Base-by-base conservation (phyloP, 2,888 invertebrate genomes). In the Crepidodera aurea region DNA sequence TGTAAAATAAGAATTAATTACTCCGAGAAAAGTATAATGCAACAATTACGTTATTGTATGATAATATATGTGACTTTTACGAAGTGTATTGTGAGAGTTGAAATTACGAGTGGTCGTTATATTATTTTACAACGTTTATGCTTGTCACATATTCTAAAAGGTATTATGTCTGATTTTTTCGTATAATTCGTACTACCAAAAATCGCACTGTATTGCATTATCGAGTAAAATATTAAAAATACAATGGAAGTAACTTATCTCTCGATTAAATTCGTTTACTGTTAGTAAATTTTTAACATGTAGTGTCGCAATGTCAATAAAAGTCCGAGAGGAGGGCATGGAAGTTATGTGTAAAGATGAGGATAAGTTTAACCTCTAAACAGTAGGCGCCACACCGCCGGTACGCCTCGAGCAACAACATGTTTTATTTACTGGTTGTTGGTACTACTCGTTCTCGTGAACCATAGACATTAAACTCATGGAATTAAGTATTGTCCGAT, bases 301-400 rank as follows among this genome's bases (percentile, higher is more conserved):
- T 44, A 54, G 54, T 54, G 68, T 71, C 70, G 69, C 68, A 70
- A 66, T 67, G 66, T 68, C 67, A 71, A 64, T 65, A 61, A 69
- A 18, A 44, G 44, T 16, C 42, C 27, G 54, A 51, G 13, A 67
- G n/a, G n/a, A 70, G 63, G 65, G 67, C 68, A 69, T 65, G 56
- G 62, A 65, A 60, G 48, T n/a, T 44, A 51, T 51, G 42, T 15
- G 48, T 39, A 48, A 56, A 55, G 57, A 56, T 64, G 67, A 72
- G 72, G 73, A 74, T 73, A 72, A 72, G 75, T 75, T 75, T 71
- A 76, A 73, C 72, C 74, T 74, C 75, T 71, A 73, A 75, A 74
- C 73, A 74, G 75, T 76, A 77, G 78, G 77, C 78, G 78, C 78
- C 78, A 77, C 73, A 73, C 71, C 70, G 76, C 74, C 74, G 76